A percentile compares a stretch with the other conserved stretches of the same genome.
Conservation (phyloP, 2,113 vertebrate genomes). For the Tinamus guttatus region DNA sequence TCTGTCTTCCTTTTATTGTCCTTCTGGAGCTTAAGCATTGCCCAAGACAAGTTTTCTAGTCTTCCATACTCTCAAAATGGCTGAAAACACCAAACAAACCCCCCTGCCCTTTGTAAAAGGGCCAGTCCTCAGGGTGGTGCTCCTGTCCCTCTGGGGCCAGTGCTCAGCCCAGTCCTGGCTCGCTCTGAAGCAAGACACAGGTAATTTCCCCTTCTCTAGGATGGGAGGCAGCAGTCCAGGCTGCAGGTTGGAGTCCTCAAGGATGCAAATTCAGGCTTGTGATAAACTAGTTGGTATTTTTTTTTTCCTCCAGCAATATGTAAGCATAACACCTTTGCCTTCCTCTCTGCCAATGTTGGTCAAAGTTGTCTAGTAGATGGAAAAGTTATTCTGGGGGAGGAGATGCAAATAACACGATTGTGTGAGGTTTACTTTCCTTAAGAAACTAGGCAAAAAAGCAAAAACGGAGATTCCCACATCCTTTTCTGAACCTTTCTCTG, state of each 20-base stretch:
- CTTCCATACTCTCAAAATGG: neutral
- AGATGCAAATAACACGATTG: neutral
- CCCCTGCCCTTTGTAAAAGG: neutral
- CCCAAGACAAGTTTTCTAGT: neutral
- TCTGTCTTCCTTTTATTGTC: neutral
- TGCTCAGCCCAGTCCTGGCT: neutral
- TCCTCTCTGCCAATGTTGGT: neutral
- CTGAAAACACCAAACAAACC: neutral
- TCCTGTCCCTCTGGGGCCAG: fast-evolving
- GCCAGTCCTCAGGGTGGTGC: neutral
- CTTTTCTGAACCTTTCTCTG: neutral
- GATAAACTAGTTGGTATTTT: neutral
- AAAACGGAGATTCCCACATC: neutral
- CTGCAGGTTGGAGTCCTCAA: neutral
- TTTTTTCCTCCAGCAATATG: neutral
- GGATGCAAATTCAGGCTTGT: neutral
- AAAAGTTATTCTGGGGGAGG: neutral
- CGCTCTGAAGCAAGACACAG: neutral
- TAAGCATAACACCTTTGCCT: neutral
- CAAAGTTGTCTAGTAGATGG: neutral
- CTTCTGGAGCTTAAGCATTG: neutral
- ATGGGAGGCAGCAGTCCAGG: neutral
- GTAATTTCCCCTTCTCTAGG: fast-evolving
- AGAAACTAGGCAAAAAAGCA: neutral
- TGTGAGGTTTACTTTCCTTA: neutral